Conservation (phyloP, 2,888 invertebrate genomes). For the Actias luna region DNA sequence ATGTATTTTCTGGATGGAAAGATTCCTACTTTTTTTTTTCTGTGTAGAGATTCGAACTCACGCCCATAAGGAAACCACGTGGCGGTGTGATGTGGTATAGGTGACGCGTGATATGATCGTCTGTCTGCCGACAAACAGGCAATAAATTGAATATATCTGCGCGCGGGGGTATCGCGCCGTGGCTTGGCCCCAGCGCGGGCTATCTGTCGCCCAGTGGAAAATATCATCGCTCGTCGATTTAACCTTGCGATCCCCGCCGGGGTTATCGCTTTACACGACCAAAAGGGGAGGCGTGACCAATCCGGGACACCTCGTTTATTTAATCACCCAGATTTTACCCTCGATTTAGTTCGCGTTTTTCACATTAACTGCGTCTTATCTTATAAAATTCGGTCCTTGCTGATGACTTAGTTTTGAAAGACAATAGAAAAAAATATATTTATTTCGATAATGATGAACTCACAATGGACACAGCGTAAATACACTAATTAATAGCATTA, state of each 20-base stretch:
- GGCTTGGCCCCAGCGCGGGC: constrained; percentile 21
- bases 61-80: neutral
- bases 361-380: too few relatives aligned
- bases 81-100: neutral
- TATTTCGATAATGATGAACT: too few relatives aligned
- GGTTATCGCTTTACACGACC: constrained; percentile 20
- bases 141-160: constrained; percentile 48
- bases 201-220: constrained; percentile 47
- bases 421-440: too few relatives aligned
- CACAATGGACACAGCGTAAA: too few relatives aligned
- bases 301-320: neutral
- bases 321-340: too few relatives aligned
- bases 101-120: constrained; percentile 16
- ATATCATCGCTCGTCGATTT: constrained; percentile 29
- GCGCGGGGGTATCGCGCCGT: neutral
- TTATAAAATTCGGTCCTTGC: too few relatives aligned
- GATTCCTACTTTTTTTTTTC: too few relatives aligned
- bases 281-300: neutral
- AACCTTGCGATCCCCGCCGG: constrained; percentile 28
- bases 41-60: too few relatives aligned
- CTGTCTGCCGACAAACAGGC: constrained; percentile 30
- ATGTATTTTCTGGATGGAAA: too few relatives aligned
- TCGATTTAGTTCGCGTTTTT: too few relatives aligned
- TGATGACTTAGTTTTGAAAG: too few relatives aligned
- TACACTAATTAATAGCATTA: too few relatives aligned